Evolutionary conservation across 2,888 invertebrate genomes (phyloP).

Genomic region (Macaria liturata): DNA sequence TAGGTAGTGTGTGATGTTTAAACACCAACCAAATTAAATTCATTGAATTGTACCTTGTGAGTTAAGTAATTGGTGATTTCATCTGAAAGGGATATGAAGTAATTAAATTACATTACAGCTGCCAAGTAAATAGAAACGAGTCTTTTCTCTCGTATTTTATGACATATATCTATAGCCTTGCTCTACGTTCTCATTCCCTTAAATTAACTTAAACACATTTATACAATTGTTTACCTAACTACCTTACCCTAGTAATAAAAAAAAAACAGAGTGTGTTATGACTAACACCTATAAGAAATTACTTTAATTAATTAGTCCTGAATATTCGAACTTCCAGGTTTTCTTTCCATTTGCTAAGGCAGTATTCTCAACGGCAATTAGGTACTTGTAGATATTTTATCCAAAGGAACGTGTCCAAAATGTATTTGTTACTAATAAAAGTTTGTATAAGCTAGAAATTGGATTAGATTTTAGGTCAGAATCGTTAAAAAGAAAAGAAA

Average conservation of each 20-base stretch:
- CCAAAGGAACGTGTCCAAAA: too few species aligned
- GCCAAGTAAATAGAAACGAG: constrained; percentile 1
- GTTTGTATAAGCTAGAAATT: too few species aligned
- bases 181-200: constrained; percentile 5
- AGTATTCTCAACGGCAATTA: constrained; percentile 2
- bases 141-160: constrained; percentile 1
- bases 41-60: too few species aligned
- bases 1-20: too few species aligned
- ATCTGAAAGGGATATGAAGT: too few species aligned
- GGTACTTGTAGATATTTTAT: too few species aligned
- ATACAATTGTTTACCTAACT: constrained; percentile 8
- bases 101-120: not conserved
- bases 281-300: constrained; percentile 8
- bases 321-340: not conserved
- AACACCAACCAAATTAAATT: too few species aligned
- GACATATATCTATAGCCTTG: constrained; percentile 5
- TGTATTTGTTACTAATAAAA: too few species aligned
- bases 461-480: too few species aligned
- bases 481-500: too few species aligned
- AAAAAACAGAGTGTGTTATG: constrained; percentile 12
- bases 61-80: too few species aligned
- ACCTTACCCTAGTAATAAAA: constrained; percentile 9
- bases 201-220: constrained; percentile 5
- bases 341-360: too few species aligned
- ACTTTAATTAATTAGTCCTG: constrained; percentile 1